Evolutionary conservation across 1,140 invertebrate genomes (phyloP).

Genomic region (Limonius californicus): DNA sequence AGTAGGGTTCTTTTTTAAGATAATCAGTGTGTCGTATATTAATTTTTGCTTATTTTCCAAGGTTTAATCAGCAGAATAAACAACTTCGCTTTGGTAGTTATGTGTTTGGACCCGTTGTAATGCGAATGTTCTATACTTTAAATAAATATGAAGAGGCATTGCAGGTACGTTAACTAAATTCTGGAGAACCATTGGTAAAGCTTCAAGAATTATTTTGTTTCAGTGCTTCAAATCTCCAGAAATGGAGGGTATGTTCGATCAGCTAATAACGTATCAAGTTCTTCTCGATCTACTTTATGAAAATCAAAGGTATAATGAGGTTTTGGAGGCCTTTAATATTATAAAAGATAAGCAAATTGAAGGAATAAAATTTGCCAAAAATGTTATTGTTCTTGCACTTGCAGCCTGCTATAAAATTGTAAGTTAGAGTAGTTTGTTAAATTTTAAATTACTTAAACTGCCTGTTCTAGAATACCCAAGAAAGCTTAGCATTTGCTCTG

Average conservation of each 20-base stretch:
- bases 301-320: conserved; percentile 64
- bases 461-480: conserved; percentile 66
- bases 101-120: conserved; percentile 77
- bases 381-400: conserved; percentile 59
- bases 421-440: conserved; percentile 32
- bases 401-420: conserved; percentile 77
- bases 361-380: conserved; percentile 62
- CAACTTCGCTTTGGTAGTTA: conserved; percentile 72
- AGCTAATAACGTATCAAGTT: conserved; percentile 64
- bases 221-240: conserved; percentile 62
- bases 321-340: conserved; percentile 60
- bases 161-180: conserved; percentile 44
- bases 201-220: conserved; percentile 36
- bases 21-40: no score
- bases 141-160: conserved; percentile 66
- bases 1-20: conserved; percentile 51
- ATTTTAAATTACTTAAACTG: no score
- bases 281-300: conserved; percentile 69
- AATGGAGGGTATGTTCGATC: conserved; percentile 66
- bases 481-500: conserved; percentile 63
- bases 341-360: conserved; percentile 56
- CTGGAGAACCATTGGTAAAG: background rate
- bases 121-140: conserved; percentile 71
- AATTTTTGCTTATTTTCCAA: conserved; percentile 41
- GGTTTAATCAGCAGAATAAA: conserved; percentile 69